These are phyloP conservation scores for Hoplodrina ambigua DNA, from an alignment of 2,888 invertebrate species.

Conservation along the genomic window DNA sequence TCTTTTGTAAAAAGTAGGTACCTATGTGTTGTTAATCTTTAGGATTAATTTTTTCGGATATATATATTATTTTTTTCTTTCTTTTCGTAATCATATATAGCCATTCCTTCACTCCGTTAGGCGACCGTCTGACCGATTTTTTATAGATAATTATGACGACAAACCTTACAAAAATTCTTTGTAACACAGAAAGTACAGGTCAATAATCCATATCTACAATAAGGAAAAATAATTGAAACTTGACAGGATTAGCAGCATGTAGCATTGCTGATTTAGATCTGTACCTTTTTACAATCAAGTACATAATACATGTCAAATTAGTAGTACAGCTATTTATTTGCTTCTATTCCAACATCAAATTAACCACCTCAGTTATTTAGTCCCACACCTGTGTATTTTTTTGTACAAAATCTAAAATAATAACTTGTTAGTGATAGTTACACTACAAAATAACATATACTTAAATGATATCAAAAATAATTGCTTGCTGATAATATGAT, in stretches of 20 bases:
- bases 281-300: too few species aligned
- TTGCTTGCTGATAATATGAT: constrained; percentile 12
- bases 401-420: not conserved
- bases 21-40: not conserved
- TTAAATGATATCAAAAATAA: not conserved
- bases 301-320: not conserved
- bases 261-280: not conserved
- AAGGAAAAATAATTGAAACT: constrained; percentile 21
- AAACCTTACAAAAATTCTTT: not conserved
- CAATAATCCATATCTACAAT: not conserved
- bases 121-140: not conserved
- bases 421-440: constrained; percentile 1
- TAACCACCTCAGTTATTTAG: not conserved
- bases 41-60: not conserved
- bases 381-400: not conserved
- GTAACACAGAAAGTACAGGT: not conserved
- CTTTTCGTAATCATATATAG: not conserved
- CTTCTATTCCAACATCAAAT: not conserved
- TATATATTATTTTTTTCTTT: not conserved
- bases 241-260: constrained; percentile 1
- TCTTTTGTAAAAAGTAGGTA: constrained; percentile 1
- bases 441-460: not conserved
- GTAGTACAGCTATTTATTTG: not conserved
- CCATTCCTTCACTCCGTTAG: not conserved
- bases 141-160: constrained; percentile 1